Percentiles rank a stretch among this genome's conserved stretches.
Evolutionary conservation across 92 coral and sea anemone genomes (phyloP).

Genomic region (Virgularia gustaviana): DNA sequence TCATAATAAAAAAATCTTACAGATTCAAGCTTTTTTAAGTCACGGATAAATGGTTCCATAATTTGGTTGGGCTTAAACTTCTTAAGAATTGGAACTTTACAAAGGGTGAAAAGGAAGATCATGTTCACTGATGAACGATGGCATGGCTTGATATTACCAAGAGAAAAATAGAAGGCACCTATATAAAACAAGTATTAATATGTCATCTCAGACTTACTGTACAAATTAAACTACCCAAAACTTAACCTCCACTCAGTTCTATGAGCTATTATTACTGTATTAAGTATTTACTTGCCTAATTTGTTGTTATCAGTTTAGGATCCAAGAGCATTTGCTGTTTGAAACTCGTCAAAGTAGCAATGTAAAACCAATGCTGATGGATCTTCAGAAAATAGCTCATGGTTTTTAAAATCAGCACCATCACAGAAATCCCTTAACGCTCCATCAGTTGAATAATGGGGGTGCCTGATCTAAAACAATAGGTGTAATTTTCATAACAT

Average conservation of each 20-base stretch:
- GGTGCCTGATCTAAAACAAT: not conserved
- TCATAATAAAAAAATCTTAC: too few species aligned
- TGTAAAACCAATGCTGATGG: not conserved
- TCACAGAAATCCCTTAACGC: not conserved
- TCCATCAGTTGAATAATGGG: not conserved
- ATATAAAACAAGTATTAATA: too few species aligned
- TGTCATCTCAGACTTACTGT: too few species aligned
- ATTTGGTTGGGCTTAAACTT: slow-evolving; percentile 60
- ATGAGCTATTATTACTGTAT: too few species aligned
- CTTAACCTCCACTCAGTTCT: too few species aligned
- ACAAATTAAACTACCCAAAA: too few species aligned
- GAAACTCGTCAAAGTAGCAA: not conserved
- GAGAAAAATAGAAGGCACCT: slow-evolving; percentile 57
- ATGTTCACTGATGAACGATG: slow-evolving; percentile 54
- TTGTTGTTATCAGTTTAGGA: too few species aligned
- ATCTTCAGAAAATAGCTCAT: not conserved
- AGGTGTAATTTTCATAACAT: too few species aligned
- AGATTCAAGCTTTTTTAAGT: slow-evolving; percentile 18
- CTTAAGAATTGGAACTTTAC: slow-evolving; percentile 48
- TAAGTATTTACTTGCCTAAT: too few species aligned
- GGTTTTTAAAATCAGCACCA: not conserved
- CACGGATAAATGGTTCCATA: slow-evolving; percentile 57
- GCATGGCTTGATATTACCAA: slow-evolving; percentile 51
- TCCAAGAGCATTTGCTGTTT: not conserved
- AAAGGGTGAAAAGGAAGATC: slow-evolving; percentile 54